Percentiles rank a stretch among this genome's conserved stretches.
phyloP scores from a whole-genome alignment of 1,140 invertebrate genomes.

The Pogonus chalceus region DNA sequence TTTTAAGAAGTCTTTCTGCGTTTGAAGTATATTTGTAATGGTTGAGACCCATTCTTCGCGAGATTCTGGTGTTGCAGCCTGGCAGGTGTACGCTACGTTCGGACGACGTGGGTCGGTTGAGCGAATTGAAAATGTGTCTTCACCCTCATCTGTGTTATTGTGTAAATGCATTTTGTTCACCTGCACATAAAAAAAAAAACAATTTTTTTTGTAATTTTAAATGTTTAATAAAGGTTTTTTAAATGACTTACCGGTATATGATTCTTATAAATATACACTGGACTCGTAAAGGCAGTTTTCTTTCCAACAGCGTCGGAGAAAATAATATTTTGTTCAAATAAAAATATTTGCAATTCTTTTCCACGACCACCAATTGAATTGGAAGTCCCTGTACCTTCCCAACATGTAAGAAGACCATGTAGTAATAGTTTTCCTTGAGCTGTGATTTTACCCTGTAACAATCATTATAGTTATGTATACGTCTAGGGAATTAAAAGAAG shows the following conservation, averaged over 20 bases:
- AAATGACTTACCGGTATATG: conserved; percentile 76
- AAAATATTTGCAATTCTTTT: conserved; percentile 90
- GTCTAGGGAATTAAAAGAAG: background rate
- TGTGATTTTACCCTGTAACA: conserved; percentile 82
- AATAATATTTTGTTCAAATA: conserved; percentile 97
- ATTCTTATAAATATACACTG: conserved; percentile 92
- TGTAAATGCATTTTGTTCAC: conserved; percentile 90
- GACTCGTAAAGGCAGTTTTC: conserved; percentile 89
- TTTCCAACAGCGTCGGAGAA: conserved; percentile 91
- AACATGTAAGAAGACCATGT: conserved; percentile 78
- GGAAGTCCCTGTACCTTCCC: conserved; percentile 52
- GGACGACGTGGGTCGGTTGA: conserved; percentile 72
- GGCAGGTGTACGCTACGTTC: conserved; percentile 62
- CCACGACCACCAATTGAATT: conserved; percentile 51
- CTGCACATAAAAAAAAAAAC: conserved; percentile 39
- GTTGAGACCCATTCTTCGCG: conserved; percentile 73
- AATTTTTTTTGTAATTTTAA: background rate
- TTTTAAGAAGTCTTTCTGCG: conserved; percentile 80
- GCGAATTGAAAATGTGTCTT: conserved; percentile 69
- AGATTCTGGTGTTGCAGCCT: conserved; percentile 52
- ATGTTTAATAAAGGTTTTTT: background rate
- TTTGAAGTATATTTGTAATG: conserved; percentile 75
- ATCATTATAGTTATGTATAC: background rate
- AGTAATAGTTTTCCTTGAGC: conserved; percentile 92
- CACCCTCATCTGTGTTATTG: conserved; percentile 43